Percentiles rank a stretch among this genome's conserved stretches.
phyloP scores from a whole-genome alignment of 1,140 invertebrate species.

The Coenobita brevimanus region DNA sequence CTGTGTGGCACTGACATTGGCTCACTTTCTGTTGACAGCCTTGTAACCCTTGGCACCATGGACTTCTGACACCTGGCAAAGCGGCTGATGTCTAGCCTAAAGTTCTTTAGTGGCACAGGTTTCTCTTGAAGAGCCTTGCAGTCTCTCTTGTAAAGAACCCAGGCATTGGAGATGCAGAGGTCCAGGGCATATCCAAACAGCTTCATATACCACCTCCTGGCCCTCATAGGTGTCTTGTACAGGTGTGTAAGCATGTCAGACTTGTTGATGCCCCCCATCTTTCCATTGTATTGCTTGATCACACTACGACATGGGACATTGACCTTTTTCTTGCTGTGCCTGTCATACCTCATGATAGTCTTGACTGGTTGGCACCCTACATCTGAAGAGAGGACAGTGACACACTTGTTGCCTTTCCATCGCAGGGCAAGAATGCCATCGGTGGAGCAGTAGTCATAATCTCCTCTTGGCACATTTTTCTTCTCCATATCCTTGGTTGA shows the following conservation, averaged over 20 bases:
- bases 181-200: slow-evolving; percentile 43
- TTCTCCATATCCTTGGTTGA: slow-evolving; percentile 8
- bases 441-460: background rate
- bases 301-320: slow-evolving; percentile 15
- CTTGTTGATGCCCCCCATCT: slow-evolving; percentile 44
- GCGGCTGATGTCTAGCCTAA: background rate
- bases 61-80: no score
- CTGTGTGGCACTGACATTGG: no score
- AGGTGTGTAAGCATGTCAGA: slow-evolving; percentile 36
- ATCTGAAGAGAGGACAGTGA: background rate
- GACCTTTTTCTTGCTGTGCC: background rate
- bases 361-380: background rate
- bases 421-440: background rate
- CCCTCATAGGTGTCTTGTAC: slow-evolving; percentile 36
- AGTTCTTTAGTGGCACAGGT: slow-evolving; percentile 10
- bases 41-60: no score
- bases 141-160: slow-evolving; percentile 31
- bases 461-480: background rate
- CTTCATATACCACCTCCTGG: slow-evolving; percentile 24
- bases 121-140: slow-evolving; percentile 43
- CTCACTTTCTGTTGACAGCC: no score
- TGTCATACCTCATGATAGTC: background rate
- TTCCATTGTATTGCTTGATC: slow-evolving; percentile 44
- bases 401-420: background rate
- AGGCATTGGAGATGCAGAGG: slow-evolving; percentile 13